Conservation (phyloP, 1,140 invertebrate species). For the Drosophila funebris region DNA sequence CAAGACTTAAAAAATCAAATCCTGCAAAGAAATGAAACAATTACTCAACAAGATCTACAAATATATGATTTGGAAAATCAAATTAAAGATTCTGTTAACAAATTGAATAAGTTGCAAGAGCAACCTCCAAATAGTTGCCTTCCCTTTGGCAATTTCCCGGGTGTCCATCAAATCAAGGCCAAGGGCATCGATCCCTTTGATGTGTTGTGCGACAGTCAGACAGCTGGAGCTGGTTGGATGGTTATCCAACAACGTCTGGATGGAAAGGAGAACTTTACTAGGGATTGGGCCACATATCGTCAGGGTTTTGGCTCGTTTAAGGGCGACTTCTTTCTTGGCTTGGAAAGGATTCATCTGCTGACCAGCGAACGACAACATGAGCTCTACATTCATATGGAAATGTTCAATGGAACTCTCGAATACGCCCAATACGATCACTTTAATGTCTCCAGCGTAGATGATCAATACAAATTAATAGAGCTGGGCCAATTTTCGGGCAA, state of each 20-base stretch:
- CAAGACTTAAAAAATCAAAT: not conserved
- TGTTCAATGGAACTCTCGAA: not conserved
- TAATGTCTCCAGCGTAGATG: not conserved
- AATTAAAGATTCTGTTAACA: not conserved
- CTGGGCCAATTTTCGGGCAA: no score
- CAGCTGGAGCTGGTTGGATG: not conserved
- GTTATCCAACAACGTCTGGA: not conserved
- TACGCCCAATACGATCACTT: not conserved
- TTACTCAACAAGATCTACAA: not conserved
- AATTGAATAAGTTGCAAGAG: not conserved
- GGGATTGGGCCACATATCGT: not conserved
- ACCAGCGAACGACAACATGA: not conserved
- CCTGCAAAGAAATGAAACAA: not conserved
- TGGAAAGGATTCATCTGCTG: not conserved
- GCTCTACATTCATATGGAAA: not conserved
- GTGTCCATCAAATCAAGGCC: not conserved
- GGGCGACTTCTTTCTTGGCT: not conserved
- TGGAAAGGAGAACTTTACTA: constrained; percentile 6
- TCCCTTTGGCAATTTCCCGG: not conserved
- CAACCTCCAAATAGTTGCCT: not conserved
- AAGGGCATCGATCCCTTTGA: not conserved
- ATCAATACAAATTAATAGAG: not conserved
- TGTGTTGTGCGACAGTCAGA: not conserved
- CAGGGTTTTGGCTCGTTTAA: not conserved
- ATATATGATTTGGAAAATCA: not conserved